Evolutionary conservation across 2,113 vertebrate species (phyloP), one percentile per base, ranked within the genome.

Genomic region (Atractosteus spatula): DNA sequence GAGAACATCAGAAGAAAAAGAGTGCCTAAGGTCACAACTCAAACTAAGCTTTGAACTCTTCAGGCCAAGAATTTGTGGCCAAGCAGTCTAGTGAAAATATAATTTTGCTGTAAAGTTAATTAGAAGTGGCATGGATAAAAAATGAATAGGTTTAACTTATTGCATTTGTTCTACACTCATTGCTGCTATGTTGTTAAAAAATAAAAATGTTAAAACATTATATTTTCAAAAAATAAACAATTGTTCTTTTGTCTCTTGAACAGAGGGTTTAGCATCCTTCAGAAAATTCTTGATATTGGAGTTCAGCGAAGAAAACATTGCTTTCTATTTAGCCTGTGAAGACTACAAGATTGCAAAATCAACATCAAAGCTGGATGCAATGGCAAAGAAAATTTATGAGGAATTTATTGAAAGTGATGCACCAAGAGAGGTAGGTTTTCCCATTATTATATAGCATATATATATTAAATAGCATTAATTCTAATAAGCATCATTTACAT

Each of bases 261-360:
- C 88, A 99, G 97, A 89, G 78, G 97, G 97, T 47, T 82, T 97
- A 76, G 92, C 89, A 0, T 93, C 95, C 55, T 99, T 99, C 85
- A 93, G 93, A 2, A 85, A 92, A 45, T 99, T 99, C 80, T 86
- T 99, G 62, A 90, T 96, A 73, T 97, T 95, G 0, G 97, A 99
- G 79, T 99, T 97, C 81, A 99, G 97, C 0, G 95, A 99, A 82
- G 97, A 99, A 88, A 99, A 99, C 86, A 90, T 99, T 0, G 95
- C 97, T 12, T 99, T 99, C 87, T 99, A 98, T 93, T 85, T 97
- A 74, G 97, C 96, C 1, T 99, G 97, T 0, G 96, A 98, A 75
- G 96, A 98, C 61, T 98, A 94, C 86, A 96, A 91, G 83, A 94
- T 79, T 81, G 95, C 88, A 51, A 93, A 90, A 11, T 93, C 90